phyloP scores from a whole-genome alignment of 2,888 invertebrate species.

The Ennomos quercinarius region DNA sequence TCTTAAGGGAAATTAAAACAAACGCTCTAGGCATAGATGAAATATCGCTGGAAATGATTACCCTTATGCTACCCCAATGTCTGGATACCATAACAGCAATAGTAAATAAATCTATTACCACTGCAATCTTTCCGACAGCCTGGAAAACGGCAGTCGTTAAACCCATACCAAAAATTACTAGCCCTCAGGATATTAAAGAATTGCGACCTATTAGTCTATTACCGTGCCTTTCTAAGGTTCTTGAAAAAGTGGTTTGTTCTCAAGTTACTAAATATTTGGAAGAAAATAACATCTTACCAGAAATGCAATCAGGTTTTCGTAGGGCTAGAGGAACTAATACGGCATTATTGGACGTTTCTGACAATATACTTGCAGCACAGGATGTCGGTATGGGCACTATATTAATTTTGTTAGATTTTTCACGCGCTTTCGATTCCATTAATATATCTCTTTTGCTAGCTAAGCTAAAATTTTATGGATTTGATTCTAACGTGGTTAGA shows the following conservation, averaged over 20 bases:
- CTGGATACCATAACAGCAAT: conserved; percentile 11
- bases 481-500: no score
- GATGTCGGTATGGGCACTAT: background rate
- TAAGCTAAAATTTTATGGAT: background rate
- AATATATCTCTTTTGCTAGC: background rate
- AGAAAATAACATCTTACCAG: no score
- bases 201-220: conserved; percentile 28
- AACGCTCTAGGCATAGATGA: conserved; percentile 11
- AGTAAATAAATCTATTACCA: conserved; percentile 12
- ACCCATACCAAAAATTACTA: conserved; percentile 12
- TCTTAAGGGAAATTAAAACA: background rate
- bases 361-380: background rate
- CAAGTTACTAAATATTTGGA: no score
- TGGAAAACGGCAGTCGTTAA: conserved; percentile 14
- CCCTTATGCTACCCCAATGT: conserved; percentile 4
- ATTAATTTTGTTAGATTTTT: background rate
- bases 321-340: background rate
- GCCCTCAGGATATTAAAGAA: conserved; percentile 1
- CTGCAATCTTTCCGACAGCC: conserved; percentile 1
- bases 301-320: background rate
- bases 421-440: background rate
- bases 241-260: no score
- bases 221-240: conserved; percentile 13
- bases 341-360: background rate
- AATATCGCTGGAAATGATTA: conserved; percentile 13